Percentiles rank a stretch among this genome's conserved stretches.
phyloP scores from a whole-genome alignment of 2,888 invertebrate species.

The Pherbina coryleti region DNA sequence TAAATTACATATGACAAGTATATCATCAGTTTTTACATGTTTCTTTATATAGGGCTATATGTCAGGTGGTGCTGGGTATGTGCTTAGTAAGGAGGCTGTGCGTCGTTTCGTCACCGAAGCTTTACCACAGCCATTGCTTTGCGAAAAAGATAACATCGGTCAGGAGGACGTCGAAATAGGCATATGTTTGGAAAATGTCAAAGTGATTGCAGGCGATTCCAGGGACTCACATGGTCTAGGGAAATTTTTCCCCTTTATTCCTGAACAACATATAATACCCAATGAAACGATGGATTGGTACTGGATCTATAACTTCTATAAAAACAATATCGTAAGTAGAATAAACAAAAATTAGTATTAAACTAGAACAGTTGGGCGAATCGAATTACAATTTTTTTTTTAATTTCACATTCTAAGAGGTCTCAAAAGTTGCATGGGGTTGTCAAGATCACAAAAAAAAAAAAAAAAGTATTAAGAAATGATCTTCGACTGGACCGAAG shows the following conservation, averaged over 20 bases:
- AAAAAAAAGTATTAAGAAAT: no score
- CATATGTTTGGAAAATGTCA: slow-evolving; percentile 82
- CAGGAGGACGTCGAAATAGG: slow-evolving; percentile 73
- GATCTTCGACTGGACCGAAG: no score
- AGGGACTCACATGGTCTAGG: slow-evolving; percentile 90
- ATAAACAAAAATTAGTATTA: no score
- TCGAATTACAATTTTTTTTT: no score
- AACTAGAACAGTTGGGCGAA: no score
- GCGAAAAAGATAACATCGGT: slow-evolving; percentile 53
- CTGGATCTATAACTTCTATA: slow-evolving; percentile 95
- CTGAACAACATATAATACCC: slow-evolving; percentile 88
- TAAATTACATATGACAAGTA: neutral
- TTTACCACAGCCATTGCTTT: slow-evolving; percentile 74
- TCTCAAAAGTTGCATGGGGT: no score
- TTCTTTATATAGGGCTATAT: slow-evolving; percentile 78
- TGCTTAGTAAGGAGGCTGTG: slow-evolving; percentile 87
- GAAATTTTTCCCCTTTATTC: slow-evolving; percentile 95
- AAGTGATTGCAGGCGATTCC: slow-evolving; percentile 91
- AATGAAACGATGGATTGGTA: slow-evolving; percentile 92
- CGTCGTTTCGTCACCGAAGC: slow-evolving; percentile 82
- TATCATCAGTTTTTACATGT: neutral
- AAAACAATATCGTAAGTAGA: slow-evolving; percentile 77
- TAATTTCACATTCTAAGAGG: no score
- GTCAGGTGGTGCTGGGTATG: slow-evolving; percentile 95
- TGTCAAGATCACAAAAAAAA: no score